phyloP scores from a whole-genome alignment of 2,797 vertebrate genomes.

The Emydoidea blandingii region DNA sequence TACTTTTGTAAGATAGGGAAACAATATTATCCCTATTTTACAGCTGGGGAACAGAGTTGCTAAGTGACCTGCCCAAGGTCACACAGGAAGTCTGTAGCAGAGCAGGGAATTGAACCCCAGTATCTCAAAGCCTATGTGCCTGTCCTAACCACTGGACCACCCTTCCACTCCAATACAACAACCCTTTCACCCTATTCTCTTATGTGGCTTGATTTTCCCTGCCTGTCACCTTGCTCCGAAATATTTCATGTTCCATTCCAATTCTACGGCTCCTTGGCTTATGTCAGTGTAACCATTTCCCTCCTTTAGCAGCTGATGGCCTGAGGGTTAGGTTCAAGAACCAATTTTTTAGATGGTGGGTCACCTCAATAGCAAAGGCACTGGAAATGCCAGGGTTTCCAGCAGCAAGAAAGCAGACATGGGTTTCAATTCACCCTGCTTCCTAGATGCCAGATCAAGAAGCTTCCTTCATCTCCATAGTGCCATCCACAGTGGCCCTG shows the following conservation, averaged over 20 bases:
- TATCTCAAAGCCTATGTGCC: neutral
- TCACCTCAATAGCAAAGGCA: neutral
- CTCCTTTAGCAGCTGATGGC: neutral
- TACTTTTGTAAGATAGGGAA: neutral
- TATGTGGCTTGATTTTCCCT: neutral
- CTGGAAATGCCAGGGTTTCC: neutral
- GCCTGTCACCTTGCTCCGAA: neutral
- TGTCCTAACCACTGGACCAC: fast-evolving
- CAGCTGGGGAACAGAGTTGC: neutral
- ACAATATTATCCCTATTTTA: neutral
- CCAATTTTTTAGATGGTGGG: neutral
- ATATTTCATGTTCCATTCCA: neutral
- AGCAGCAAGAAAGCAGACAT: neutral
- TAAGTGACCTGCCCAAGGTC: neutral
- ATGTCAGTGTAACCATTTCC: neutral
- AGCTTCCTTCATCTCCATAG: neutral
- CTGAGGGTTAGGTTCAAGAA: neutral
- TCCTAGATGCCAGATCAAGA: neutral
- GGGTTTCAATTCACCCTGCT: neutral
- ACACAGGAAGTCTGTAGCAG: neutral
- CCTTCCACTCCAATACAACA: neutral
- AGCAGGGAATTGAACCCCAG: fast-evolving
- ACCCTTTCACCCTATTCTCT: neutral
- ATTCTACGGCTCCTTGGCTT: fast-evolving
- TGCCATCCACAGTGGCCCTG: neutral